Percentiles rank a stretch among this genome's conserved stretches.
phyloP scores from a whole-genome alignment of 2,797 vertebrate species.

The Anabas testudineus region DNA sequence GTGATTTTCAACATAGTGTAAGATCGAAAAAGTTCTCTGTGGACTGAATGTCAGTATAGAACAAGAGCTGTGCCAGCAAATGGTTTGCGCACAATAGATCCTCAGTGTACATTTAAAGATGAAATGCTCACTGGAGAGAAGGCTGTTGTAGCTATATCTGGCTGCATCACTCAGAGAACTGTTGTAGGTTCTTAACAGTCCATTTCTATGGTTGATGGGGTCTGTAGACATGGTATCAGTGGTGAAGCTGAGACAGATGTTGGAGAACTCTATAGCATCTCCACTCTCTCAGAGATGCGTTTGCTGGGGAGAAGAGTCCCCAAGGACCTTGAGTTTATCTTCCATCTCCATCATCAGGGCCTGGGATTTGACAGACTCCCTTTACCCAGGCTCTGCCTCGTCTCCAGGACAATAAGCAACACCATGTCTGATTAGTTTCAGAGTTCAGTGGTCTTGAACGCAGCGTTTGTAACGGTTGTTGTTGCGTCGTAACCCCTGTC shows the following conservation, averaged over 20 bases:
- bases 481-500: constrained; percentile 82
- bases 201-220: constrained; percentile 84
- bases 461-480: constrained; percentile 81
- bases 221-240: constrained; percentile 68
- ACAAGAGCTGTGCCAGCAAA: constrained; percentile 54
- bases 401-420: constrained; percentile 89
- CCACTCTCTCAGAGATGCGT: constrained; percentile 75
- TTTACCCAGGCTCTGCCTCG: constrained; percentile 78
- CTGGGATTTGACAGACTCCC: constrained; percentile 85
- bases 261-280: constrained; percentile 85
- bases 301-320: constrained; percentile 79
- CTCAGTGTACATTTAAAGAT: constrained; percentile 65
- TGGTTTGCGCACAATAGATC: constrained; percentile 58
- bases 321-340: constrained; percentile 86
- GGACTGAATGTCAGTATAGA: constrained; percentile 55
- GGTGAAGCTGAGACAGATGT: constrained; percentile 77
- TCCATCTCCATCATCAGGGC: constrained; percentile 88
- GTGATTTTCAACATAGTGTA: constrained; percentile 29
- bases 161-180: constrained; percentile 61
- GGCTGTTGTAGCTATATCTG: constrained; percentile 67
- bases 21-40: constrained; percentile 53
- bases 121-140: constrained; percentile 71
- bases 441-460: constrained; percentile 90
- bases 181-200: constrained; percentile 72
- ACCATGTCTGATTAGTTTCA: constrained; percentile 90